Conservation (phyloP, 1,140 invertebrate genomes). For the Bombus confusus region DNA sequence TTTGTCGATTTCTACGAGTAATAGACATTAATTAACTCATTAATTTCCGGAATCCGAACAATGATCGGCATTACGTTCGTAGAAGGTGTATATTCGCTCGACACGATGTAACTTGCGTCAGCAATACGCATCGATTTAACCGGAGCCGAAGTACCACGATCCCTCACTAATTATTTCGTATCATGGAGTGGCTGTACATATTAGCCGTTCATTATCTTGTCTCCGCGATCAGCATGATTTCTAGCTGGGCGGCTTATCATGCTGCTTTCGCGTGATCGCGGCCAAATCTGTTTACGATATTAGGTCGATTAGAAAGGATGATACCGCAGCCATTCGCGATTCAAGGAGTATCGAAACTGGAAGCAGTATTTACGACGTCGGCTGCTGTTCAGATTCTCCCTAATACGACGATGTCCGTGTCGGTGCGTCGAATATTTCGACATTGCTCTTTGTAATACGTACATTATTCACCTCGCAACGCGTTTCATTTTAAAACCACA, state of each 20-base stretch:
- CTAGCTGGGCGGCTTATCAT: conserved; percentile 59
- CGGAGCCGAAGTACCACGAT: conserved; percentile 35
- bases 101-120: conserved; percentile 50
- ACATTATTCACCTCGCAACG: too few species aligned
- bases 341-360: neutral
- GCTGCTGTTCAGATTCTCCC: too few species aligned
- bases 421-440: neutral
- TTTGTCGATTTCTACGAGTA: neutral
- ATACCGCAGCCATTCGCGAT: conserved; percentile 15
- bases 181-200: conserved; percentile 48
- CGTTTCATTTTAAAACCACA: too few species aligned
- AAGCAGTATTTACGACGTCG: neutral
- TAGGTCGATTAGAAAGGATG: conserved; percentile 46
- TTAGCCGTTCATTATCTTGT: conserved; percentile 63
- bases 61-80: conserved; percentile 8
- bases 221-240: conserved; percentile 63
- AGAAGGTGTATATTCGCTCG: conserved; percentile 41
- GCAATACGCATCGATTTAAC: conserved; percentile 56
- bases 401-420: neutral
- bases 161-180: conserved; percentile 65
- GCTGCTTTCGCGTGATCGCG: conserved; percentile 54
- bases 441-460: neutral
- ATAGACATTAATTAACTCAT: neutral
- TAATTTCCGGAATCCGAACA: neutral
- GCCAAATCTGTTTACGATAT: conserved; percentile 43